Percentiles rank a stretch among this genome's conserved stretches.
Evolutionary conservation across 1,140 invertebrate genomes (phyloP).

Genomic region (Pararge aegeria): DNA sequence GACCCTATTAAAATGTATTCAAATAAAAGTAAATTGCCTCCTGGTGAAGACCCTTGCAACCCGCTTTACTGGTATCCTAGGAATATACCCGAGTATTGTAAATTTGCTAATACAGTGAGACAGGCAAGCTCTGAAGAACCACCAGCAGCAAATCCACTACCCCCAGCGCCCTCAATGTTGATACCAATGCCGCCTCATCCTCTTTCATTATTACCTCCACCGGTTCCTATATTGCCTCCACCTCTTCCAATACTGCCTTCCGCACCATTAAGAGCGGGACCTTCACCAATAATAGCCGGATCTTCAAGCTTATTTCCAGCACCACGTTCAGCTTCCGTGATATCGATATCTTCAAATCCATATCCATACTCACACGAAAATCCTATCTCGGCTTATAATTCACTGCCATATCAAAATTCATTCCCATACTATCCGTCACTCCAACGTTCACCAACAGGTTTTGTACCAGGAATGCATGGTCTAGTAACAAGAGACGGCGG

Average conservation of each 20-base stretch:
- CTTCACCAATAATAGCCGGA: conserved; percentile 1
- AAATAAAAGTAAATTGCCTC: conserved; percentile 4
- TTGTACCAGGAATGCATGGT: conserved; percentile 60
- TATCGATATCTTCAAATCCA: conserved; percentile 18
- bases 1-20: conserved; percentile 28
- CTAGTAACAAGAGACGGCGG: conserved; percentile 55
- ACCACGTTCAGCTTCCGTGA: conserved; percentile 31
- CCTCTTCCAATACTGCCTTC: conserved; percentile 12
- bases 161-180: conserved; percentile 12
- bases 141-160: background rate
- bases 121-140: conserved; percentile 7
- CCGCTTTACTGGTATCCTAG: conserved; percentile 62
- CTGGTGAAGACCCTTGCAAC: conserved; percentile 49
- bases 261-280: conserved; percentile 20
- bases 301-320: conserved; percentile 1
- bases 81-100: conserved; percentile 52
- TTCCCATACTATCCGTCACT: background rate
- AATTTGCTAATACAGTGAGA: background rate
- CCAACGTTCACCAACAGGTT: conserved; percentile 25
- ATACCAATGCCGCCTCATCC: conserved; percentile 24
- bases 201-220: conserved; percentile 11
- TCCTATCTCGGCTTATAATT: background rate
- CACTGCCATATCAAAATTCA: background rate
- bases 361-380: background rate
- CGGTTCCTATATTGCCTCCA: conserved; percentile 9